Conservation (phyloP, 2,113 vertebrate genomes). For the Nothobranchius furzeri region DNA sequence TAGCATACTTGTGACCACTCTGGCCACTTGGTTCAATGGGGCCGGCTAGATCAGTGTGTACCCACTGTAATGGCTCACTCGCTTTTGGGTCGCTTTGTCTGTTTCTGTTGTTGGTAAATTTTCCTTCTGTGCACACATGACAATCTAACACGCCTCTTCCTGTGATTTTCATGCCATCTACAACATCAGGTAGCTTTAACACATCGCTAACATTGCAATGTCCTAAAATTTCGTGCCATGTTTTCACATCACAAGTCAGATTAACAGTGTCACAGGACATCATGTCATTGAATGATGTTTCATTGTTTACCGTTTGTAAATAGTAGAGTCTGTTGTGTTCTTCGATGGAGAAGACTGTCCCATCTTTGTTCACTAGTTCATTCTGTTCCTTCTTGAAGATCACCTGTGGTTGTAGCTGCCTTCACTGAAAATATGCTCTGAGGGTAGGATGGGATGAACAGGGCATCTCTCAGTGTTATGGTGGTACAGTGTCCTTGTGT, state of each 20-base stretch:
- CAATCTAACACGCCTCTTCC: too few species aligned
- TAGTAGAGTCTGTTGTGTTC: neutral
- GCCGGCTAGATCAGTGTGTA: neutral
- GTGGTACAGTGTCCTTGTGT: too few species aligned
- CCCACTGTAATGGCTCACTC: neutral
- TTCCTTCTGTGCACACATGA: too few species aligned
- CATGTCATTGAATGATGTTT: neutral
- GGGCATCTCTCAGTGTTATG: neutral
- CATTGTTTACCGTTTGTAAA: neutral
- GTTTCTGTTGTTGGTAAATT: too few species aligned
- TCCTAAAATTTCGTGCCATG: neutral
- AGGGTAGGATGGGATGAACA: neutral
- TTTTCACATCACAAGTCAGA: neutral
- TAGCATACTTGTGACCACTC: too few species aligned
- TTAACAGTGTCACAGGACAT: neutral
- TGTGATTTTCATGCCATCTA: too few species aligned
- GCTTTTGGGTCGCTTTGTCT: neutral
- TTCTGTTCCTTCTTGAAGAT: too few species aligned
- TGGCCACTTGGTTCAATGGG: too few species aligned
- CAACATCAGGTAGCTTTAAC: too few species aligned
- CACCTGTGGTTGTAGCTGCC: neutral
- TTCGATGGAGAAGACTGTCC: neutral
- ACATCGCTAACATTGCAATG: neutral
- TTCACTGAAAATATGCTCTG: neutral
- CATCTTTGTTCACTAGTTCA: neutral